A percentile compares a stretch with the other conserved stretches of the same genome.
Evolutionary conservation across 2,113 vertebrate genomes (phyloP).

Genomic region (Corythaeola cristata): DNA sequence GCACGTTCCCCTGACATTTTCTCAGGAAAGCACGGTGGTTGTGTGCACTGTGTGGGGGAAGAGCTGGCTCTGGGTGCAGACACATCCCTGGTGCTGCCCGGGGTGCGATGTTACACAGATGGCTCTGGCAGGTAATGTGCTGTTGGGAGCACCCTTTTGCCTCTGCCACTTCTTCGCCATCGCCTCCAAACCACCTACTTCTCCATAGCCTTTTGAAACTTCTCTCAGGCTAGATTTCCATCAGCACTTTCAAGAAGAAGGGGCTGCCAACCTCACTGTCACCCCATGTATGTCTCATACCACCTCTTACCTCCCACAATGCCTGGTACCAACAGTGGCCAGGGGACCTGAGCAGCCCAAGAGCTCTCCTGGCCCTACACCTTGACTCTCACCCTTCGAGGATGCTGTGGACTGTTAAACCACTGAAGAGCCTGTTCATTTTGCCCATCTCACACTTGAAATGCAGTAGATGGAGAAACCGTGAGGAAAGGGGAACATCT

Average conservation of each 20-base stretch:
- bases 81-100: background rate
- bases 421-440: background rate
- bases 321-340: background rate
- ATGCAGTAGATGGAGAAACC: background rate
- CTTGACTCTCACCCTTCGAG: background rate
- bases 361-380: background rate
- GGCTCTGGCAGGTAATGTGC: background rate
- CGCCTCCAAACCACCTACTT: background rate
- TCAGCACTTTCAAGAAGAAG: background rate
- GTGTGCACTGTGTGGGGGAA: constrained; percentile 8
- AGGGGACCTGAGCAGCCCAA: background rate
- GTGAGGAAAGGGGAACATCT: background rate
- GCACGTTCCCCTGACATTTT: constrained; percentile 38
- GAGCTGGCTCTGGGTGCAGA: constrained; percentile 11
- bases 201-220: background rate
- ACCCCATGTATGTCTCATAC: background rate
- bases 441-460: background rate
- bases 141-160: background rate
- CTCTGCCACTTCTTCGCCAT: background rate
- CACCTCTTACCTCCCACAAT: background rate
- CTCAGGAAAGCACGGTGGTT: background rate
- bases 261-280: background rate
- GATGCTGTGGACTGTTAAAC: background rate
- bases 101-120: background rate
- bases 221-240: background rate